phyloP scores from a whole-genome alignment of 2,797 vertebrate species.

The Neopelma chrysocephalum region DNA sequence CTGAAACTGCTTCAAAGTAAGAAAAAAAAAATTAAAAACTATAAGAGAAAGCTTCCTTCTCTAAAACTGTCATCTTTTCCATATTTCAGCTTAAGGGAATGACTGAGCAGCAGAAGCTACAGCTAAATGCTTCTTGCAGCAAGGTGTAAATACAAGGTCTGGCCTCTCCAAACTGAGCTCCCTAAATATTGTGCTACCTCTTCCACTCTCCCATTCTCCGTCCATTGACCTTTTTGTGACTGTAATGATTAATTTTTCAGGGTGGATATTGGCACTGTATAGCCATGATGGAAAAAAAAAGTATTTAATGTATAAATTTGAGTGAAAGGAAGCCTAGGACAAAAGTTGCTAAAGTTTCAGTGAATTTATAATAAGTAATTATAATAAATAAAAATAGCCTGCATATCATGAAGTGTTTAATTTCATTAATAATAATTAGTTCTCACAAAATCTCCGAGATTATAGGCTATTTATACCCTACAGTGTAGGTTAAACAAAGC shows the following conservation, averaged over 20 bases:
- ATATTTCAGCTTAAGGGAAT: background rate
- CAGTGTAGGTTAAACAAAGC: background rate
- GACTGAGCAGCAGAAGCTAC: background rate
- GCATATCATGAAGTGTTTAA: background rate
- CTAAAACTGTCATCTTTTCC: background rate
- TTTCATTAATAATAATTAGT: conserved; percentile 45
- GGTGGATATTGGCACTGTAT: background rate
- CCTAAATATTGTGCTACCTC: background rate
- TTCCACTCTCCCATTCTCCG: background rate
- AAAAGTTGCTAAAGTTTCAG: conserved; percentile 3
- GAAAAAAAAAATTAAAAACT: accelerated
- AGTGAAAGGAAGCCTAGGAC: background rate
- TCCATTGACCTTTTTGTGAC: background rate
- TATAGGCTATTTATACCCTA: conserved; percentile 21
- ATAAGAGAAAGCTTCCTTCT: background rate
- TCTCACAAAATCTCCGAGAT: conserved; percentile 1
- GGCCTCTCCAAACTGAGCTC: background rate
- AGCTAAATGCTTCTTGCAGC: background rate
- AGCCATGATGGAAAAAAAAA: background rate
- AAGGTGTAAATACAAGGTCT: background rate
- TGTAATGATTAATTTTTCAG: background rate
- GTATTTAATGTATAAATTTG: background rate
- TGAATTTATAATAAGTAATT: conserved; percentile 15
- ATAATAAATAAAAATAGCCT: conserved; percentile 46
- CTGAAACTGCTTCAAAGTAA: background rate